These are phyloP conservation scores for Xenopus borealis DNA, from an alignment of 2,113 vertebrate species.

Conservation along the genomic window DNA sequence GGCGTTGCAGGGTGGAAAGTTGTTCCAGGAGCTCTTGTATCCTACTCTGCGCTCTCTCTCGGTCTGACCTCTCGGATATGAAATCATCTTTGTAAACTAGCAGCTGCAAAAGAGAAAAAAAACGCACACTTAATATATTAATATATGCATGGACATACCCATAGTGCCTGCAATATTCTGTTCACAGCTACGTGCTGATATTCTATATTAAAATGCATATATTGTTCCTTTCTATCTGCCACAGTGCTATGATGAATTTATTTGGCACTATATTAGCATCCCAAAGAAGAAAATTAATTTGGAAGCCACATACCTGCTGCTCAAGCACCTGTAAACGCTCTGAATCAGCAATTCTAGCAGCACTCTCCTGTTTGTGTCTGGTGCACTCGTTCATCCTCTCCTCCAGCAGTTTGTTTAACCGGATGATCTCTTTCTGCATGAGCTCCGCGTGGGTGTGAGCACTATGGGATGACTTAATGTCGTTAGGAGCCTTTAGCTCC, in stretches of 20 bases:
- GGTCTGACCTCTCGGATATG: constrained; percentile 80
- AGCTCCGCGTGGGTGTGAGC: constrained; percentile 52
- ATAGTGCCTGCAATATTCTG: too few relatives aligned
- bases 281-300: too few relatives aligned
- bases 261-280: too few relatives aligned
- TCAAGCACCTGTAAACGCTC: constrained; percentile 84
- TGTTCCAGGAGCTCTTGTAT: constrained; percentile 80
- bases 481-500: constrained; percentile 52
- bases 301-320: constrained; percentile 76
- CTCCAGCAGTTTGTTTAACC: constrained; percentile 80
- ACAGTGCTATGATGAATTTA: too few relatives aligned
- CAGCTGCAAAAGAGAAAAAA: constrained; percentile 61
- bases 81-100: constrained; percentile 88
- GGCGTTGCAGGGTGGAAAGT: constrained; percentile 67
- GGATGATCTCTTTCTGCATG: constrained; percentile 79
- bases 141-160: not conserved
- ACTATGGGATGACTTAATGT: constrained; percentile 29
- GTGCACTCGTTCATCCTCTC: constrained; percentile 71
- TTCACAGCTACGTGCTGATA: too few relatives aligned
- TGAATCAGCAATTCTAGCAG: constrained; percentile 50
- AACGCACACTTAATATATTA: not conserved
- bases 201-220: too few relatives aligned
- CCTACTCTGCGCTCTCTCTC: constrained; percentile 82
- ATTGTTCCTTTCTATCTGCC: too few relatives aligned
- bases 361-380: constrained; percentile 60